Evolutionary conservation across 1,140 invertebrate species (phyloP).

Genomic region (Drosophila repleta): DNA sequence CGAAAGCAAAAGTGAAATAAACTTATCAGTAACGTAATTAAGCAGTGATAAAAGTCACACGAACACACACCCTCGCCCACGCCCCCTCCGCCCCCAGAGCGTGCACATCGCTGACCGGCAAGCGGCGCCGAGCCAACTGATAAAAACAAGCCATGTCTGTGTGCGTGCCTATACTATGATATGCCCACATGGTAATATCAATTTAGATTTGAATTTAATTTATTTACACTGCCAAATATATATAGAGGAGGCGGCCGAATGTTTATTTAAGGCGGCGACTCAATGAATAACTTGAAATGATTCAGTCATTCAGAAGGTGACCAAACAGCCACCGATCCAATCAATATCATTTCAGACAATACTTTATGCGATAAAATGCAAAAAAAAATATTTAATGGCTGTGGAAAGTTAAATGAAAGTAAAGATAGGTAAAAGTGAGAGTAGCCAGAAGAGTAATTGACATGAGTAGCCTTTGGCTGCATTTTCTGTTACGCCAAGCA

Average conservation of each 20-base stretch:
- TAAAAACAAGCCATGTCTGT: slow-evolving; percentile 1
- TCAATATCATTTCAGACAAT: background rate
- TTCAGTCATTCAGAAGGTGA: slow-evolving; percentile 56
- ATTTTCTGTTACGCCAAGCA: too few relatives aligned
- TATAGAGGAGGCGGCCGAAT: slow-evolving; percentile 30
- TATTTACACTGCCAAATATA: slow-evolving; percentile 69
- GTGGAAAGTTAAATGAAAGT: background rate
- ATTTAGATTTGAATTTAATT: slow-evolving; percentile 82
- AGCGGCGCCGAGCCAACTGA: slow-evolving; percentile 42
- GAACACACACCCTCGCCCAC: slow-evolving; percentile 50
- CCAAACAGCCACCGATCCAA: slow-evolving; percentile 18
- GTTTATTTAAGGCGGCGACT: slow-evolving; percentile 62
- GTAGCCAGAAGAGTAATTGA: background rate
- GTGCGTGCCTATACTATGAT: slow-evolving; percentile 25
- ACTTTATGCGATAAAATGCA: background rate
- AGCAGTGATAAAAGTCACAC: slow-evolving; percentile 67
- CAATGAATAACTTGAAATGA: slow-evolving; percentile 50
- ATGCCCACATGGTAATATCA: slow-evolving; percentile 64
- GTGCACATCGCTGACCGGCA: slow-evolving; percentile 19
- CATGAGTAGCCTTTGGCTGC: too few relatives aligned
- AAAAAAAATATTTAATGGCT: background rate
- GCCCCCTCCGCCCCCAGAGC: slow-evolving; percentile 24
- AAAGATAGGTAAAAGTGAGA: background rate
- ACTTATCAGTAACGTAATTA: slow-evolving; percentile 81
- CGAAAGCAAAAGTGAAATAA: slow-evolving; percentile 51